Evolutionary conservation across 2,113 vertebrate genomes (phyloP).

Genomic region (Oreotrochilus melanogaster): DNA sequence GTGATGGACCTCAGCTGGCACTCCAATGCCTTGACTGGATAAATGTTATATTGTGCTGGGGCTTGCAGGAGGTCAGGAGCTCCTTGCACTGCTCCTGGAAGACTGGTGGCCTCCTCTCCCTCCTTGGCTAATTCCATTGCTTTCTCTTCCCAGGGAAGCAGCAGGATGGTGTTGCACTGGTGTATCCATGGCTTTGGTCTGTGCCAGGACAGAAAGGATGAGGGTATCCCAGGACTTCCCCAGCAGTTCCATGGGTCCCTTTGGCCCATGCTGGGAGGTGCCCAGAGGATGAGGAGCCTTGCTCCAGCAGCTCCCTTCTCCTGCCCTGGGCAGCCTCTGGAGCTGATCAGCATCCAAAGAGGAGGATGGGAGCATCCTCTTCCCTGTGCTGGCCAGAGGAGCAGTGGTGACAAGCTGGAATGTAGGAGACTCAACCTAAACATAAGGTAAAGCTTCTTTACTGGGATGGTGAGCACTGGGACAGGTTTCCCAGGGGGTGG

Average conservation of each 20-base stretch:
- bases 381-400: too few relatives aligned
- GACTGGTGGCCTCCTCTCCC: background rate
- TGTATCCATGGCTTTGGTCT: background rate
- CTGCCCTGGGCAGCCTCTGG: background rate
- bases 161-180: background rate
- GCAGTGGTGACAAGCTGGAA: too few relatives aligned
- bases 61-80: background rate
- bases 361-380: too few relatives aligned
- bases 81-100: background rate
- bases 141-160: background rate
- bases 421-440: too few relatives aligned
- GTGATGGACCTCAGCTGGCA: background rate
- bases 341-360: too few relatives aligned
- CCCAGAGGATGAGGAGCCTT: rapidly evolving
- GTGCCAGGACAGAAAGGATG: rapidly evolving
- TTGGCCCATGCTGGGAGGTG: background rate
- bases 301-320: background rate
- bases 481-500: too few relatives aligned
- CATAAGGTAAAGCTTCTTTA: too few relatives aligned
- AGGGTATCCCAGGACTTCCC: background rate
- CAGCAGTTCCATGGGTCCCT: background rate
- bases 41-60: background rate
- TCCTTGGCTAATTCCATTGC: background rate
- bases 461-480: too few relatives aligned
- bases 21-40: rapidly evolving